Conservation (phyloP, 2,888 invertebrate genomes). For the Uropetala carovei region DNA sequence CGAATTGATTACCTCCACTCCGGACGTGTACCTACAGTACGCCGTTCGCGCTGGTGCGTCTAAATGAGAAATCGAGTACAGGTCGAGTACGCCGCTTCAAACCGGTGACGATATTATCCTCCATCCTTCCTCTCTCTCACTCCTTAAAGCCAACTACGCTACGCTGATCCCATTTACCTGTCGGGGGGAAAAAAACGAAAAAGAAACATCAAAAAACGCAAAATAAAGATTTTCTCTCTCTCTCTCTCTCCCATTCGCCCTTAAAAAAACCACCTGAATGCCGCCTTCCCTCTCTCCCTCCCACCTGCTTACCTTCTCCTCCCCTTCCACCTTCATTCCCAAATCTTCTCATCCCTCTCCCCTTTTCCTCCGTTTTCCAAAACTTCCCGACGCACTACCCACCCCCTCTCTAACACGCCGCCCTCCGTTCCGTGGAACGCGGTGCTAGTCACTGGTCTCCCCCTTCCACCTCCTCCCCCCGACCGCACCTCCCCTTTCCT, state of each 20-base stretch:
- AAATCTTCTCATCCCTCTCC: background rate
- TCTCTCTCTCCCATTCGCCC: background rate
- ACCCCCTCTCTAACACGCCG: conserved; percentile 1
- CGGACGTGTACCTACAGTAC: background rate
- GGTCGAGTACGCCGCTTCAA: background rate
- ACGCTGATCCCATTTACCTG: conserved; percentile 8
- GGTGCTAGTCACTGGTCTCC: conserved; percentile 55
- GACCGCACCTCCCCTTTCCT: background rate
- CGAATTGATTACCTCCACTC: background rate
- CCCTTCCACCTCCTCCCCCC: background rate
- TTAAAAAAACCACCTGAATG: conserved; percentile 4
- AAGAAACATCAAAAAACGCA: background rate
- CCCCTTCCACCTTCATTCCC: background rate
- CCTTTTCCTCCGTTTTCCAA: background rate
- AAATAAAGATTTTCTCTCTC: background rate
- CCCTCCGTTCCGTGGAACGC: conserved; percentile 44
- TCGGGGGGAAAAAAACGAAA: background rate
- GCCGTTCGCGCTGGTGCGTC: background rate
- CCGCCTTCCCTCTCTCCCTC: background rate
- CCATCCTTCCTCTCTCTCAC: background rate
- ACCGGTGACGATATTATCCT: background rate
- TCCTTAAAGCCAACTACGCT: background rate
- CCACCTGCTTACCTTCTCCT: background rate
- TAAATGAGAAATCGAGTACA: background rate
- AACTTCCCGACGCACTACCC: conserved; percentile 52